Evolutionary conservation across 92 coral and sea anemone species (phyloP).

Genomic region (Phenganax subtilis): DNA sequence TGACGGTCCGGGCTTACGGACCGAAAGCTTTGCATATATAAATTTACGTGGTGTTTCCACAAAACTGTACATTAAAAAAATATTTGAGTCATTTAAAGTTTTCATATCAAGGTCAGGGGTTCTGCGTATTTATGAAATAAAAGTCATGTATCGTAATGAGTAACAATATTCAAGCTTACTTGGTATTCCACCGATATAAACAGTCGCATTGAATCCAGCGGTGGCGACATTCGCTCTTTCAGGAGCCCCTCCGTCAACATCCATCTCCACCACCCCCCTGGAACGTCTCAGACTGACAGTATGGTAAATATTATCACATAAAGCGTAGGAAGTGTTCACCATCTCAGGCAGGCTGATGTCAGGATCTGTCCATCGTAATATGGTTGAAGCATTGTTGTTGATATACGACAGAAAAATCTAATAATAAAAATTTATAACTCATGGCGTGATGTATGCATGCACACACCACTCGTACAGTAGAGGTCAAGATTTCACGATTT

Average conservation of each 20-base stretch:
- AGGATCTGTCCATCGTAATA: constrained; percentile 78
- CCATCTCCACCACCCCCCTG: constrained; percentile 42
- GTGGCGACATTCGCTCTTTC: constrained; percentile 42
- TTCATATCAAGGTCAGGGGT: too few species aligned
- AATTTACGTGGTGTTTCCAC: too few species aligned
- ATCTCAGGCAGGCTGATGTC: constrained; percentile 48
- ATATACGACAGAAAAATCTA: constrained; percentile 66
- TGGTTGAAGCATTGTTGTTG: constrained; percentile 47
- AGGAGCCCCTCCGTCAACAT: constrained; percentile 55
- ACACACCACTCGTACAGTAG: neutral
- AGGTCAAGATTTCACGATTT: neutral
- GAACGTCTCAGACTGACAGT: constrained; percentile 51
- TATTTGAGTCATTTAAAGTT: too few species aligned
- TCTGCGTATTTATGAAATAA: too few species aligned
- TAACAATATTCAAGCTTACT: constrained; percentile 43
- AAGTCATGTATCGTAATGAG: too few species aligned
- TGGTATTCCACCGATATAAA: constrained; percentile 90
- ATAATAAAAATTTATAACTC: neutral
- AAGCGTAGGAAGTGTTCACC: constrained; percentile 71
- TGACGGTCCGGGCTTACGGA: too few species aligned
- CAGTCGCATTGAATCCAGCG: constrained; percentile 54
- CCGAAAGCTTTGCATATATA: too few species aligned
- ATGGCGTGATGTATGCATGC: too few species aligned
- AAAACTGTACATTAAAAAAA: too few species aligned
- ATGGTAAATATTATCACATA: constrained; percentile 86